Conservation (phyloP, 2,888 invertebrate genomes). For the Aleiodes alternator region DNA sequence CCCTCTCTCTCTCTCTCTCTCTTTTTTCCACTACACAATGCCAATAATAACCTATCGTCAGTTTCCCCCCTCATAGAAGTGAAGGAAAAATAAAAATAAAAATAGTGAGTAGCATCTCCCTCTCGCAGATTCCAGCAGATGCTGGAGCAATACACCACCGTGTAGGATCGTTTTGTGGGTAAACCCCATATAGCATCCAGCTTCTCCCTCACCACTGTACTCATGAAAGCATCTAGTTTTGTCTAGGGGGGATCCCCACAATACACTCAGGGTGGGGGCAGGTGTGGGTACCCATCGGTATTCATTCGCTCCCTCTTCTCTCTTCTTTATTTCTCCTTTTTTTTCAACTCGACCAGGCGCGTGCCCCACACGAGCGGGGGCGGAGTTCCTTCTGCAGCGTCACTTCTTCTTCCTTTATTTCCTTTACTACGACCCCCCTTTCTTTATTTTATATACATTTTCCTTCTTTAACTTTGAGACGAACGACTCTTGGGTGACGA, state of each 20-base stretch:
- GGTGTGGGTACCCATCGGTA: slow-evolving; percentile 67
- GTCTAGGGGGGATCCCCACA: slow-evolving; percentile 68
- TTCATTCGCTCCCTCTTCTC: slow-evolving; percentile 53
- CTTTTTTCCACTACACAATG: slow-evolving; percentile 64
- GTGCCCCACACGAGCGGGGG: slow-evolving; percentile 76
- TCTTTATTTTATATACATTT: slow-evolving; percentile 50
- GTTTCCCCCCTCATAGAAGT: slow-evolving; percentile 39
- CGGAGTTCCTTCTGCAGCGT: slow-evolving; percentile 62
- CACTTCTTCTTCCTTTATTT: slow-evolving; percentile 4
- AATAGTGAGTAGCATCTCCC: slow-evolving; percentile 48
- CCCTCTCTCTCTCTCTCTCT: no score
- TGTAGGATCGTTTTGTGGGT: slow-evolving; percentile 43
- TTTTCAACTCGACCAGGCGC: slow-evolving; percentile 65
- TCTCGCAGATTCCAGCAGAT: slow-evolving; percentile 72
- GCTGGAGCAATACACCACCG: slow-evolving; percentile 55
- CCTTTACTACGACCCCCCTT: background rate
- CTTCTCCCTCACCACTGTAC: slow-evolving; percentile 5
- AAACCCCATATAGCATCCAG: slow-evolving; percentile 38
- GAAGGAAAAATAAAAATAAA: slow-evolving; percentile 32
- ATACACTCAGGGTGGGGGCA: slow-evolving; percentile 68
- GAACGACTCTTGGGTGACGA: slow-evolving; percentile 18
- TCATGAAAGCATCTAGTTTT: slow-evolving; percentile 60
- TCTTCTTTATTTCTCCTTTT: slow-evolving; percentile 17
- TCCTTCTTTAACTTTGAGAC: background rate
- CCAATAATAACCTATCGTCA: slow-evolving; percentile 73